A percentile compares a stretch with the other conserved stretches of the same genome.
These are phyloP conservation scores for Puffinus mauretanicus DNA, from an alignment of 2,113 vertebrate species.

Conservation along the genomic window DNA sequence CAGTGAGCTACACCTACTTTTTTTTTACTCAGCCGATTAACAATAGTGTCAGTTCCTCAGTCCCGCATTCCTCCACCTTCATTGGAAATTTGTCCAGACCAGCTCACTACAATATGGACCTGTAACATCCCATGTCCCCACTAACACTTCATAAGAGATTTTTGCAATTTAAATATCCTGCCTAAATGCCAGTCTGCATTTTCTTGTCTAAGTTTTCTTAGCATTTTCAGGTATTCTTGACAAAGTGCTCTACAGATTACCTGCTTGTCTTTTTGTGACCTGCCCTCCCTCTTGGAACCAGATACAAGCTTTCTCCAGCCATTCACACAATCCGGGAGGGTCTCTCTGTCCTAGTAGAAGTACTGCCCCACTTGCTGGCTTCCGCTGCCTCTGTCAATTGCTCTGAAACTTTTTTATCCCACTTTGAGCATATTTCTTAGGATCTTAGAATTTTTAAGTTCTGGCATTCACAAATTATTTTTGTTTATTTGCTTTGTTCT, in stretches of 20 bases:
- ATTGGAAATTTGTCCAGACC: background rate
- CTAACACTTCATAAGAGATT: background rate
- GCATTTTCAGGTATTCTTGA: background rate
- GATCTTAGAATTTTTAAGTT: background rate
- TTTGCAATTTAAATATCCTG: background rate
- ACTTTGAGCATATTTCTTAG: background rate
- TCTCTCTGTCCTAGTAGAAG: background rate
- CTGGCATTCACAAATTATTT: background rate
- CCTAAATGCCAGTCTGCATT: background rate
- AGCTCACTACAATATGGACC: background rate
- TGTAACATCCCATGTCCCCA: fast-evolving
- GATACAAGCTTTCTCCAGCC: background rate
- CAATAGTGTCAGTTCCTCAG: background rate
- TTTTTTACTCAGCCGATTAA: background rate
- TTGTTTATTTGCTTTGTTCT: background rate
- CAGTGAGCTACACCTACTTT: background rate
- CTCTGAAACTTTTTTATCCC: background rate
- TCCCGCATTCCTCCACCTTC: background rate
- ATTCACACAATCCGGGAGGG: fast-evolving
- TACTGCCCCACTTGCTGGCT: fast-evolving
- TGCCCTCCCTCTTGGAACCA: background rate
- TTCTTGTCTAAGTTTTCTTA: background rate
- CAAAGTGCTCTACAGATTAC: background rate
- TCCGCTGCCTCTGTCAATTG: background rate
- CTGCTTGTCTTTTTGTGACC: background rate